Percentiles rank a stretch among this genome's conserved stretches.
phyloP scores from a whole-genome alignment of 2,888 invertebrate species.

The Tribolium freemani region DNA sequence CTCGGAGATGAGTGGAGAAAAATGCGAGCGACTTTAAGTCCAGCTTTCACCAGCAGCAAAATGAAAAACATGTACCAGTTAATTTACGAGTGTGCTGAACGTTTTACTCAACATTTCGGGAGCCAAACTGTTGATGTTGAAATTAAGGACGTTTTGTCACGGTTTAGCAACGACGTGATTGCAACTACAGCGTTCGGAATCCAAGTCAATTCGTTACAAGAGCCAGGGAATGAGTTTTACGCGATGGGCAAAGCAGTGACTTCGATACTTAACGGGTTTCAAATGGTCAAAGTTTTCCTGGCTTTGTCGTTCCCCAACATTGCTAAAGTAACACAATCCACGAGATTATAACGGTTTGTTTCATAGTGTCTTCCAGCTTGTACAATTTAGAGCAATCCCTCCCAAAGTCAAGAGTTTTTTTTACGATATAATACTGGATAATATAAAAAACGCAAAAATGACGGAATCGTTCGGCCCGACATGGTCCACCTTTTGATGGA shows the following conservation, averaged over 20 bases:
- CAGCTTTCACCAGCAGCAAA: slow-evolving; percentile 68
- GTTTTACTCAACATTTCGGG: slow-evolving; percentile 44
- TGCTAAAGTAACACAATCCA: background rate
- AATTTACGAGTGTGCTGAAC: slow-evolving; percentile 52
- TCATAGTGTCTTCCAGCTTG: slow-evolving; percentile 32
- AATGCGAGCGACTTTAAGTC: slow-evolving; percentile 67
- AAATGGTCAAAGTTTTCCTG: slow-evolving; percentile 9
- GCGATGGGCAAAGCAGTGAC: slow-evolving; percentile 68
- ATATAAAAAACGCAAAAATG: slow-evolving; percentile 60
- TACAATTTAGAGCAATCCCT: slow-evolving; percentile 59
- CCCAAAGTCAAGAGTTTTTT: slow-evolving; percentile 64
- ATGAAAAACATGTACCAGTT: slow-evolving; percentile 68
- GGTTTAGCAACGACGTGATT: slow-evolving; percentile 71
- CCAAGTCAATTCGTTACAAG: slow-evolving; percentile 70
- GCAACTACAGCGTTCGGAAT: slow-evolving; percentile 71
- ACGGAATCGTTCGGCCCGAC: slow-evolving; percentile 70
- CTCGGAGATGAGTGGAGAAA: slow-evolving; percentile 57
- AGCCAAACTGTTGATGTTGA: slow-evolving; percentile 59
- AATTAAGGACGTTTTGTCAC: slow-evolving; percentile 67
- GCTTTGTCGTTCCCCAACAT: slow-evolving; percentile 47
- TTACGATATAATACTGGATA: slow-evolving; percentile 64
- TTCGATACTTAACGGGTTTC: background rate
- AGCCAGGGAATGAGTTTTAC: slow-evolving; percentile 71
- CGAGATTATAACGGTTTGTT: no score
- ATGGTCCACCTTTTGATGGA: slow-evolving; percentile 72